phyloP scores from a whole-genome alignment of 2,888 invertebrate genomes.

The Oscheius sp. region DNA sequence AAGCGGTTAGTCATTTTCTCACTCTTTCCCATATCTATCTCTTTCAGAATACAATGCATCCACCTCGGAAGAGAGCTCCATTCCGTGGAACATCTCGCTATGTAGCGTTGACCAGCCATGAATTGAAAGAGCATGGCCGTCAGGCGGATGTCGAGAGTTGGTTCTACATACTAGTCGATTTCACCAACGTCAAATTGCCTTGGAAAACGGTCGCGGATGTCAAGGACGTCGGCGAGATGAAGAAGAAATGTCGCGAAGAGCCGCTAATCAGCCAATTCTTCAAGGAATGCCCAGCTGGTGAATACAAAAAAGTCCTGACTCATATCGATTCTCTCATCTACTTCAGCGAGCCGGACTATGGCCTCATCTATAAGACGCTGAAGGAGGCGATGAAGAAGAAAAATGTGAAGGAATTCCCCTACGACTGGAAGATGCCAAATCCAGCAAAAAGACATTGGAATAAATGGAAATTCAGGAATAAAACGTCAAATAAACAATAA shows the following conservation, averaged over 20 bases:
- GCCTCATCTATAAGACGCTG: constrained; percentile 42
- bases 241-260: constrained; percentile 10
- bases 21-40: no score
- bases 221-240: constrained; percentile 21
- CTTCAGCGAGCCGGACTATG: constrained; percentile 46
- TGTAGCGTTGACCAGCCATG: background rate
- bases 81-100: background rate
- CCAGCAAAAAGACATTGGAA: no score
- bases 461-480: no score
- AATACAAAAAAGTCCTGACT: constrained; percentile 43
- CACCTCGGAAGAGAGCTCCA: background rate
- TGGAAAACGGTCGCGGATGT: background rate
- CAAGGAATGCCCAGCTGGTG: constrained; percentile 36
- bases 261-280: constrained; percentile 35
- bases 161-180: constrained; percentile 41
- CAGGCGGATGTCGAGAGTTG: constrained; percentile 48
- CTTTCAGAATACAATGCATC: constrained; percentile 49
- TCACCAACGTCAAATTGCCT: background rate
- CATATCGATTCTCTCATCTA: constrained; percentile 40
- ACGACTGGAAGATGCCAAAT: constrained; percentile 33
- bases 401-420: constrained; percentile 37
- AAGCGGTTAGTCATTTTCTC: no score
- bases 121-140: constrained; percentile 37
- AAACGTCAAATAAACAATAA: no score
- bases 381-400: constrained; percentile 31